Percentiles rank a stretch among this genome's conserved stretches.
These are phyloP conservation scores for Bujurquina vittata DNA, from an alignment of 2,113 vertebrate species.

Conservation along the genomic window DNA sequence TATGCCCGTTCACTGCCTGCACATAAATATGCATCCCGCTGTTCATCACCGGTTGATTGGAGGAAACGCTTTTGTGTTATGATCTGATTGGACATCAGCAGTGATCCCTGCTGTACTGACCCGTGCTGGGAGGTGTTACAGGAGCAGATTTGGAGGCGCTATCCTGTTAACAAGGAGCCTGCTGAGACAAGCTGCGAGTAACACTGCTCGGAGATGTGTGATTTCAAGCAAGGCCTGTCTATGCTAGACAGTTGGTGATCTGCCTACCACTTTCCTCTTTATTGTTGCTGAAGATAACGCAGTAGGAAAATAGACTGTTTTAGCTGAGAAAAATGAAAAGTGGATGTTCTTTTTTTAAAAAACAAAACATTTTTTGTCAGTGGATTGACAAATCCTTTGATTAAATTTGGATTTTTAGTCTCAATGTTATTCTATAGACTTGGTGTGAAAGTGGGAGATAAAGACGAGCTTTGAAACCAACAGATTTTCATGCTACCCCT, in stretches of 20 bases:
- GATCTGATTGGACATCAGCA: conserved; percentile 55
- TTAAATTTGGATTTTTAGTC: neutral
- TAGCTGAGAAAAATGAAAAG: neutral
- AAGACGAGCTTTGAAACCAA: neutral
- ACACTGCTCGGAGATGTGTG: conserved; percentile 44
- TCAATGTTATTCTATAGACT: neutral
- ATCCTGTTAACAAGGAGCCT: conserved; percentile 74
- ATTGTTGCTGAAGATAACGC: conserved; percentile 42
- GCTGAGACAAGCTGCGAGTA: conserved; percentile 68
- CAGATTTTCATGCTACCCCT: neutral
- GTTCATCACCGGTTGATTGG: conserved; percentile 38
- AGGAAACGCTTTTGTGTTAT: conserved; percentile 31
- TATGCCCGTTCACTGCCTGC: neutral
- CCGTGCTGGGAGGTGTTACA: conserved; percentile 64
- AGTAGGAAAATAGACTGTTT: conserved; percentile 2
- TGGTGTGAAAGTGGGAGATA: neutral
- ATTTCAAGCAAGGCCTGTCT: conserved; percentile 54
- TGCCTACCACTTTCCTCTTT: conserved; percentile 21
- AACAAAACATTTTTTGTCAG: neutral
- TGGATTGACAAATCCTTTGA: neutral
- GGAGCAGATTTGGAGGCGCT: conserved; percentile 73
- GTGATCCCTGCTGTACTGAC: conserved; percentile 51
- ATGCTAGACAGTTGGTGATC: conserved; percentile 55
- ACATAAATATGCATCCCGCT: neutral
- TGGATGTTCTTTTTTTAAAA: neutral